Evolutionary conservation across 1,140 invertebrate genomes (phyloP).

Genomic region (Aphelenchoides besseyi): DNA sequence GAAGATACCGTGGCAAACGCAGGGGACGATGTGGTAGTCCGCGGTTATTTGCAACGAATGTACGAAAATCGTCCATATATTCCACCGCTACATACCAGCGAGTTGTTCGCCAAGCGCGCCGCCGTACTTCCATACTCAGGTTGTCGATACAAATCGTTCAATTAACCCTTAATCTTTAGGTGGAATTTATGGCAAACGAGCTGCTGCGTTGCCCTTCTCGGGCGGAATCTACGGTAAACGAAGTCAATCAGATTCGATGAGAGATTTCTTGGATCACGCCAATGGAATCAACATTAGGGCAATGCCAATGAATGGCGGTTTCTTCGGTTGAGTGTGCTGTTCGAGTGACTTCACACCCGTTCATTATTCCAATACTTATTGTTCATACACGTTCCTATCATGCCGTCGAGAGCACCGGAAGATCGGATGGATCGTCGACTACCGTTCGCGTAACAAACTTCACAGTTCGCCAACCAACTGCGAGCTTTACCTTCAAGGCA

Average conservation of each 20-base stretch:
- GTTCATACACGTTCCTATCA: neutral
- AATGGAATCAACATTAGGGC: constrained; percentile 8
- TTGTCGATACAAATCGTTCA: neutral
- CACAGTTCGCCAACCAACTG: no score
- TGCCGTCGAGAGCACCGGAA: neutral
- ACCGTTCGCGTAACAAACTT: constrained; percentile 10
- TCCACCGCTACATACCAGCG: neutral
- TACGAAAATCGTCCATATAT: constrained; percentile 12
- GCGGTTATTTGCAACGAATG: neutral
- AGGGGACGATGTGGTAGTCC: neutral
- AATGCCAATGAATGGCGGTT: constrained; percentile 21
- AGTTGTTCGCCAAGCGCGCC: constrained; percentile 14
- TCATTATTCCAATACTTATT: neutral
- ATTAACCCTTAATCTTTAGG: constrained; percentile 15
- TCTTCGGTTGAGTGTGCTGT: constrained; percentile 15
- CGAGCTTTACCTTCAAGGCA: no score
- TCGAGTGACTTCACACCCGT: neutral
- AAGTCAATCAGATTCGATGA: constrained; percentile 16
- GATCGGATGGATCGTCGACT: neutral
- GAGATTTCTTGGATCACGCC: constrained; percentile 11
- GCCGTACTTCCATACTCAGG: constrained; percentile 7
- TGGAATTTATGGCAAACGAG: constrained; percentile 45
- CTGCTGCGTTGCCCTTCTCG: constrained; percentile 34
- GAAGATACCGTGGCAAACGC: neutral
- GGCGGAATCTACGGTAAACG: constrained; percentile 47